phyloP scores from a whole-genome alignment of 2,113 vertebrate genomes.

The Acinonyx jubatus region DNA sequence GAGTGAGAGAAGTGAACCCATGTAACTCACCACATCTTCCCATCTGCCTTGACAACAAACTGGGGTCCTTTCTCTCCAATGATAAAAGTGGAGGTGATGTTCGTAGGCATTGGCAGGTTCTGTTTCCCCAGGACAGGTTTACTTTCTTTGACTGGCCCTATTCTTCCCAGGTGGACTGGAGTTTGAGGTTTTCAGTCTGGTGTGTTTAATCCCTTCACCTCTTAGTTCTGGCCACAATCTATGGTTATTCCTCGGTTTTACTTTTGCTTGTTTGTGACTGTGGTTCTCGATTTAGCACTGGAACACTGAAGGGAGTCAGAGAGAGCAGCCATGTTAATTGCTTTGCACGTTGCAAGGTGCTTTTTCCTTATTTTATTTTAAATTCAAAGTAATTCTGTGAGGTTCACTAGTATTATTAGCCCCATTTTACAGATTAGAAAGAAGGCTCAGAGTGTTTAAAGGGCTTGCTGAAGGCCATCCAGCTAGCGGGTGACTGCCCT shows the following conservation, averaged over 20 bases:
- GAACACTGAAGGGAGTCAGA: background rate
- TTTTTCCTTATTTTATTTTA: slow-evolving; percentile 35
- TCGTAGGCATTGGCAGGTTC: background rate
- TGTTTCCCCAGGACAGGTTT: background rate
- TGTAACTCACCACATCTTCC: background rate
- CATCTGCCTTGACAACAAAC: background rate
- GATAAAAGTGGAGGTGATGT: background rate
- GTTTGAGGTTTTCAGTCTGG: background rate
- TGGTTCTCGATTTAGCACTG: background rate
- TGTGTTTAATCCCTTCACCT: background rate
- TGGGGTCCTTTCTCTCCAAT: background rate
- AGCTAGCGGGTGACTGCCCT: background rate
- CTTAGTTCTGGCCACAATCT: background rate
- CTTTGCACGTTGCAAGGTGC: background rate
- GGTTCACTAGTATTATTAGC: background rate
- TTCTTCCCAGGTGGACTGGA: background rate
- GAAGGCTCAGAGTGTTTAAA: background rate
- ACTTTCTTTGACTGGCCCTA: background rate
- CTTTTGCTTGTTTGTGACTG: background rate
- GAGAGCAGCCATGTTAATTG: background rate
- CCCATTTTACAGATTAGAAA: slow-evolving; percentile 11
- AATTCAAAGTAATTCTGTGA: background rate
- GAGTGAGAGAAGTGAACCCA: background rate
- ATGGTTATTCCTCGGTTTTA: background rate
- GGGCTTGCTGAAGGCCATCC: background rate